A percentile compares a stretch with the other conserved stretches of the same genome.
Conservation (phyloP, 2,113 vertebrate genomes). For the Neoarius graeffei region DNA sequence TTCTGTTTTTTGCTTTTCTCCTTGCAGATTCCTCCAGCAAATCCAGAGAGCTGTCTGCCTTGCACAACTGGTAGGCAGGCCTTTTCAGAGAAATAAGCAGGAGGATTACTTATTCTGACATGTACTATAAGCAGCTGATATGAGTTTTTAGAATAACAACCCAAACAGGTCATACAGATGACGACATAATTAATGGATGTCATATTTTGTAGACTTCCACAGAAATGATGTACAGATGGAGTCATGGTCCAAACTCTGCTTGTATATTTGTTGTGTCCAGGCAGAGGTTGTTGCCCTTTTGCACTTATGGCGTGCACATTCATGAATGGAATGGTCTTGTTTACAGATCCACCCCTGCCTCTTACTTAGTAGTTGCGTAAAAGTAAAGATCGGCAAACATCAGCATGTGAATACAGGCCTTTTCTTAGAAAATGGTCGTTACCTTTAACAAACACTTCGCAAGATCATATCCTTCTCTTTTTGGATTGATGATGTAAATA, state of each 20-base stretch:
- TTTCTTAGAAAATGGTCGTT: not conserved
- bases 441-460: not conserved
- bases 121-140: not conserved
- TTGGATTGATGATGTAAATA: not conserved
- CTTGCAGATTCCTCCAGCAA: not conserved
- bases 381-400: not conserved
- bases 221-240: not conserved
- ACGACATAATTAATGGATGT: not conserved
- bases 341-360: not conserved
- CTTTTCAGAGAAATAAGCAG: not conserved
- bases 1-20: not conserved
- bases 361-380: not conserved
- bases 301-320: rapidly evolving
- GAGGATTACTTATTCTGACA: not conserved
- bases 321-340: not conserved
- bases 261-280: not conserved
- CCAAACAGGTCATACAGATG: not conserved
- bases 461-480: not conserved
- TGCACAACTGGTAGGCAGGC: not conserved
- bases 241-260: not conserved
- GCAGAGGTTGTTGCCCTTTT: not conserved
- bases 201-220: not conserved
- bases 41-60: rapidly evolving
- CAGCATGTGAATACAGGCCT: not conserved
- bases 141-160: too few relatives aligned